phyloP scores from a whole-genome alignment of 2,888 invertebrate species.

The Scrobipalpa costella region DNA sequence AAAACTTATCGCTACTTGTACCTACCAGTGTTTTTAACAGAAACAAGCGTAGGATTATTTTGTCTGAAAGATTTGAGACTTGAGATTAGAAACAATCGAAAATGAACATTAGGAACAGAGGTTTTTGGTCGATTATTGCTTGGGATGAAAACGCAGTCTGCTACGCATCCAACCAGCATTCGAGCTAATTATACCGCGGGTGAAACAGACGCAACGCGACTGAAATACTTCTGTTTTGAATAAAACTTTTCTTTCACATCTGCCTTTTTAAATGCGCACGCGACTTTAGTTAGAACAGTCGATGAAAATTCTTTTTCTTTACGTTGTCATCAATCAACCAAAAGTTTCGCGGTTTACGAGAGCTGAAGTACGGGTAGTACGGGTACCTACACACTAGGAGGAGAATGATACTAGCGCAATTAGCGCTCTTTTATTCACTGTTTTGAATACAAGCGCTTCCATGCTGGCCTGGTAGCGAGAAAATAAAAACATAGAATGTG shows the following conservation, averaged over 20 bases:
- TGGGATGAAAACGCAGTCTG: background rate
- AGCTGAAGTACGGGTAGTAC: too few relatives aligned
- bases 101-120: background rate
- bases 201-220: slow-evolving; percentile 18
- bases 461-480: too few relatives aligned
- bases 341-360: slow-evolving; percentile 63
- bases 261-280: slow-evolving; percentile 2
- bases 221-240: slow-evolving; percentile 20
- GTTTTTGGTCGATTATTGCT: slow-evolving; percentile 9
- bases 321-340: slow-evolving; percentile 49
- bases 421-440: too few relatives aligned
- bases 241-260: slow-evolving; percentile 11
- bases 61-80: background rate
- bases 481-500: too few relatives aligned
- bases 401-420: too few relatives aligned
- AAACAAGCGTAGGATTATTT: slow-evolving; percentile 11
- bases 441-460: too few relatives aligned
- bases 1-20: slow-evolving; percentile 18
- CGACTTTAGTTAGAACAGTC: too few relatives aligned
- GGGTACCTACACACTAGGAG: too few relatives aligned
- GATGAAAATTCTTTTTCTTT: slow-evolving; percentile 46
- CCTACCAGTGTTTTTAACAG: slow-evolving; percentile 11
- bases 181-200: slow-evolving; percentile 14
- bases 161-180: slow-evolving; percentile 5
- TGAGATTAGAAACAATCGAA: background rate